Base-by-base conservation (phyloP, 2,113 vertebrate genomes). In the Chloebia gouldiae region DNA sequence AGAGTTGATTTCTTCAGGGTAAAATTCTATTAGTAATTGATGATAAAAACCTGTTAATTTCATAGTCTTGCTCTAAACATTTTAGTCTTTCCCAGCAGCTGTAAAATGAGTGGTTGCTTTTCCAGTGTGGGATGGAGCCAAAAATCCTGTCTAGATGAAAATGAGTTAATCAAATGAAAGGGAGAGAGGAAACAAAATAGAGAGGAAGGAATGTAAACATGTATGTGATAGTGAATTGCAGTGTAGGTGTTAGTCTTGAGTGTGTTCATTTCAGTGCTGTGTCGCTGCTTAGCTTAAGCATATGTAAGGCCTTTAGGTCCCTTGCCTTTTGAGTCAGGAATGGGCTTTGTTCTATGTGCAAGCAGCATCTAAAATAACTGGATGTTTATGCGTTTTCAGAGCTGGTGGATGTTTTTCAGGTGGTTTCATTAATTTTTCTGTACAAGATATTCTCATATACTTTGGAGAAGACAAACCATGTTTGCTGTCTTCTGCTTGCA, bases 21-120 rank as follows among this genome's bases (percentile, higher is more conserved):
- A 92, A 77, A 21, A 88, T 33, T 56, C 51, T 40, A 54, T 76
- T 90, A 51, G 42, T 53, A 83, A 81, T 19, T 83, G 66, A 85
- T 25, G 5, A 49, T 53, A 95, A 86, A 92, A 81, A 6, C 0
- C 12, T 51, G 69, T 39, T 79, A 72, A 94, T 86, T 65, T 95
- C 75, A 86, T 84, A 72, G 31, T 85, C 89, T 49, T 87, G 71
- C 50, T 89, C 81, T 90, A 93, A 95, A 92, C 12, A 65, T 90
- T 95, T 86, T 57, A 78, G 31, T 81, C 72, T 72, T 86, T 89
- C 76, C 80, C 39, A 87, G 54, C 40, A 77, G 27, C 28, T 88
- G 40, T 88, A 79, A 92, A 94, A 75, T 1, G 2, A 65, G 8
- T 19, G 5, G 7, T 16, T 77, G 77, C n/a, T 88, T 84, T 68